These are phyloP conservation scores for Rhabdomys pumilio DNA, from an alignment of 2,797 vertebrate species.

Conservation along the genomic window DNA sequence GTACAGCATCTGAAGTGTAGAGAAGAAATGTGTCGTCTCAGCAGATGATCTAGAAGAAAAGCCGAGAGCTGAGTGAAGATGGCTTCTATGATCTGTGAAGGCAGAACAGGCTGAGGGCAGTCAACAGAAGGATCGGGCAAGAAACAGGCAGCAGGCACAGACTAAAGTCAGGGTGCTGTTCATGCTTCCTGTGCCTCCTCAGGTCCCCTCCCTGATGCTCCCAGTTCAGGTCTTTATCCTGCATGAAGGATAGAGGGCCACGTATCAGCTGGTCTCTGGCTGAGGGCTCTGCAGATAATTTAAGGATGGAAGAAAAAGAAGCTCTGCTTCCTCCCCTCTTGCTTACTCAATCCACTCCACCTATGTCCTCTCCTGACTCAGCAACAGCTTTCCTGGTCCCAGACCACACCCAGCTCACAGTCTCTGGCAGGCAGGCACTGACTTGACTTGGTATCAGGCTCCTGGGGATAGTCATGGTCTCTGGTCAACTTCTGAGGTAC, in stretches of 20 bases:
- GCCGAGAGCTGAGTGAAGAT: not conserved
- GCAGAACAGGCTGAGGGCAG: not conserved
- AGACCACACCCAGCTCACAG: not conserved
- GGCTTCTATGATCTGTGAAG: rapidly evolving
- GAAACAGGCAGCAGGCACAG: not conserved
- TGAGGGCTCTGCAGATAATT: rapidly evolving
- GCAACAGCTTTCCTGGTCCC: too few relatives aligned
- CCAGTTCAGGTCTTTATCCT: not conserved
- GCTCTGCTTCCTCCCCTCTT: not conserved
- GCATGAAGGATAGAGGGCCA: rapidly evolving
- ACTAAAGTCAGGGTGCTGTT: not conserved
- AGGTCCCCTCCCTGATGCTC: not conserved
- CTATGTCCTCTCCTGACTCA: not conserved
- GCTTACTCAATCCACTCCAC: too few relatives aligned
- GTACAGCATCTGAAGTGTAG: too few relatives aligned
- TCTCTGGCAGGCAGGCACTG: not conserved
- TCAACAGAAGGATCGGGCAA: not conserved
- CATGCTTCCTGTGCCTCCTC: not conserved
- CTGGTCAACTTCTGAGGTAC: not conserved
- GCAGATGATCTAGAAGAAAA: not conserved
- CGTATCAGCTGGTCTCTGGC: not conserved
- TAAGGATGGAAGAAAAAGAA: not conserved
- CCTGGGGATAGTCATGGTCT: not conserved
- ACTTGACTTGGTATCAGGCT: not conserved
- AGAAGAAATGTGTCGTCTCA: not conserved